phyloP scores from a whole-genome alignment of 2,888 invertebrate genomes.

The Exocentrus adspersus region DNA sequence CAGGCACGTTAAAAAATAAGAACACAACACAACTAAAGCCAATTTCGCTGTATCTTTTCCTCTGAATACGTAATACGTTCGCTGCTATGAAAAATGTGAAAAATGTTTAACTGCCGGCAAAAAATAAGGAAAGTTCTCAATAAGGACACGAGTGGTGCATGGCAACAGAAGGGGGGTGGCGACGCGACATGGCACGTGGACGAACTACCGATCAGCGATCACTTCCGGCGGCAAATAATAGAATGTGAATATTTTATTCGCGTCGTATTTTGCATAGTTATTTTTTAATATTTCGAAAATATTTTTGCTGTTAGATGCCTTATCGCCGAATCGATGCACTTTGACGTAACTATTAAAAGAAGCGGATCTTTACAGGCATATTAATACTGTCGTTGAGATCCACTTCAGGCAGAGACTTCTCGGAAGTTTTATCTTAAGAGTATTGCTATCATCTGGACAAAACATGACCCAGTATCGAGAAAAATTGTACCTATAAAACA shows the following conservation, averaged over 20 bases:
- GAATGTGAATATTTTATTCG: constrained; percentile 43
- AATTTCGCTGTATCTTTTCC: constrained; percentile 26
- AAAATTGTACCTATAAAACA: neutral
- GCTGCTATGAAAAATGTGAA: constrained; percentile 48
- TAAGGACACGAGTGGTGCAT: constrained; percentile 44
- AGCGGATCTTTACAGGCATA: no score
- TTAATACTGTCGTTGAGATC: no score
- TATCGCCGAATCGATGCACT: no score
- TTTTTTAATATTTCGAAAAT: no score
- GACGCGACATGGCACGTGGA: constrained; percentile 45
- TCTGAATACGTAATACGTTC: constrained; percentile 24
- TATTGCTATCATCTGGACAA: no score
- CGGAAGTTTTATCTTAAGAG: no score
- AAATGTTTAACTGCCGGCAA: constrained; percentile 52
- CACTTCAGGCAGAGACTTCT: no score
- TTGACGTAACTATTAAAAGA: no score
- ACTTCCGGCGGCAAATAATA: constrained; percentile 46
- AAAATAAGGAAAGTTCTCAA: constrained; percentile 49
- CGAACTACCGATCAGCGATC: constrained; percentile 48
- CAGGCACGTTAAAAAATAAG: constrained; percentile 20
- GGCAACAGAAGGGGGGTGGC: constrained; percentile 40
- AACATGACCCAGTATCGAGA: no score
- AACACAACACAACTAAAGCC: constrained; percentile 24
- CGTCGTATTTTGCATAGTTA: neutral
- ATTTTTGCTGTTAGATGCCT: no score